Conservation (phyloP, 2,113 vertebrate genomes). For the Brachypodius melanocephalos region DNA sequence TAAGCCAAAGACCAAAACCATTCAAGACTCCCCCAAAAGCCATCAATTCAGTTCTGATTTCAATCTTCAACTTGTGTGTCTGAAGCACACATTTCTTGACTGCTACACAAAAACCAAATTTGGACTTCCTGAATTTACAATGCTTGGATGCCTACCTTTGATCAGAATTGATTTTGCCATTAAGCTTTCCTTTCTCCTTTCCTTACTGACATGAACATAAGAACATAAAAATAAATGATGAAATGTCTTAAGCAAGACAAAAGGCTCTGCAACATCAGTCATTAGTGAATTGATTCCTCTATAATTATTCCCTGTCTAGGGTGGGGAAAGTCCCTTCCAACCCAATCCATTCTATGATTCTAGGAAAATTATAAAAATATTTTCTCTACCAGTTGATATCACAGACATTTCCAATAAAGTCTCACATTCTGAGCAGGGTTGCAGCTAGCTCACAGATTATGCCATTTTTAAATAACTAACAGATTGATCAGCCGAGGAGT, state of each 20-base stretch:
- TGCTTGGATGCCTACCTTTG: neutral
- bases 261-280: neutral
- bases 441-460: neutral
- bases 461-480: neutral
- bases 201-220: neutral
- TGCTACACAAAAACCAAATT: neutral
- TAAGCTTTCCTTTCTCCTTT: neutral
- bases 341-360: neutral
- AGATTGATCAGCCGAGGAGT: neutral
- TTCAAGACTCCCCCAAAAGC: neutral
- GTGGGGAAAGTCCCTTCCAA: neutral
- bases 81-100: neutral
- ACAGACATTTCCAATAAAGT: neutral
- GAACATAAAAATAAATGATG: neutral
- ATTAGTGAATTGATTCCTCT: neutral
- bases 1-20: neutral
- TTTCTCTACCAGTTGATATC: neutral
- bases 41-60: neutral
- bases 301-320: neutral
- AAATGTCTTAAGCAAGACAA: neutral
- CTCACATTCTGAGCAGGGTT: neutral
- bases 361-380: neutral
- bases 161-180: neutral
- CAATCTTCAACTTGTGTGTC: neutral
- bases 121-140: neutral